A percentile compares a stretch with the other conserved stretches of the same genome.
phyloP scores from a whole-genome alignment of 2,797 vertebrate species.

The Spea hammondii region DNA sequence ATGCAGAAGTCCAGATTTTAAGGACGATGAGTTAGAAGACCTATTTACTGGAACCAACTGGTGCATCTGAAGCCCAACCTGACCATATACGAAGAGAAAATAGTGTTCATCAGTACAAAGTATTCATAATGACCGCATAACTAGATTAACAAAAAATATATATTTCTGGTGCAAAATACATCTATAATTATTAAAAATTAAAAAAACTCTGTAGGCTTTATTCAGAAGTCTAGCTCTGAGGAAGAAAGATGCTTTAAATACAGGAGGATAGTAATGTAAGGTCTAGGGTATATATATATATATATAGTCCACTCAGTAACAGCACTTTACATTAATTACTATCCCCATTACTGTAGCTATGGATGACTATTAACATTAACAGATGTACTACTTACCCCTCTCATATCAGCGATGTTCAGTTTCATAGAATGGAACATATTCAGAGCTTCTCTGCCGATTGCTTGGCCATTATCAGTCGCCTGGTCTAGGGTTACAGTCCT shows the following conservation, averaged over 20 bases:
- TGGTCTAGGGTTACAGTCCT: conserved; percentile 79
- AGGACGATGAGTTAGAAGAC: conserved; percentile 51
- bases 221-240: too few species aligned
- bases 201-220: too few species aligned
- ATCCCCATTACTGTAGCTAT: too few species aligned
- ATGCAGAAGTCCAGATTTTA: conserved; percentile 61
- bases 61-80: conserved; percentile 90
- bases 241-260: too few species aligned
- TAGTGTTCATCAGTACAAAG: neutral
- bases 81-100: conserved; percentile 53
- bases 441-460: conserved; percentile 84
- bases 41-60: conserved; percentile 76
- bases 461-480: conserved; percentile 82
- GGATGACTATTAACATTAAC: too few species aligned
- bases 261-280: too few species aligned
- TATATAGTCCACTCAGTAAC: too few species aligned
- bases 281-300: too few species aligned
- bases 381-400: conserved; percentile 75
- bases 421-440: conserved; percentile 93
- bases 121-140: neutral
- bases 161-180: too few species aligned
- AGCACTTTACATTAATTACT: too few species aligned
- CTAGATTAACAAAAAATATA: too few species aligned
- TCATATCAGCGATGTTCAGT: conserved; percentile 85
- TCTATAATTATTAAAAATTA: too few species aligned